Conservation (phyloP, 1,140 invertebrate species). For the Calycopis cecrops region DNA sequence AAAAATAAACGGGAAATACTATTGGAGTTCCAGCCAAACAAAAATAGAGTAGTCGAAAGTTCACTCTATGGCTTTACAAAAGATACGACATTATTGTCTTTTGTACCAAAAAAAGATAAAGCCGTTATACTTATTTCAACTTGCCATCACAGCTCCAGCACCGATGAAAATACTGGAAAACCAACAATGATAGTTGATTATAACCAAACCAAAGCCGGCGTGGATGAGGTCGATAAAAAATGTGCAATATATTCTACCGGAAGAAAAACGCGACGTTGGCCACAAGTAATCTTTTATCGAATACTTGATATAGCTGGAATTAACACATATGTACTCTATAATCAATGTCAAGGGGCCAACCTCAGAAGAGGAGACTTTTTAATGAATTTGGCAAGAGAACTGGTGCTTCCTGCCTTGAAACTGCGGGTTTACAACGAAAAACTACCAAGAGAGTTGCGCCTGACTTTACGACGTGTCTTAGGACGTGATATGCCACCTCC, state of each 20-base stretch:
- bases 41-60: too few species aligned
- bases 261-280: constrained; percentile 16
- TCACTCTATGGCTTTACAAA: constrained; percentile 35
- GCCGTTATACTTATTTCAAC: constrained; percentile 25
- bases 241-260: constrained; percentile 23
- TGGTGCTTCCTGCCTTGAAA: constrained; percentile 22
- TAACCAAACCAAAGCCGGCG: constrained; percentile 19
- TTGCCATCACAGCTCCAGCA: constrained; percentile 26
- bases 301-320: constrained; percentile 22
- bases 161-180: constrained; percentile 25
- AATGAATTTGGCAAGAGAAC: constrained; percentile 17
- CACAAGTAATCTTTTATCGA: constrained; percentile 21
- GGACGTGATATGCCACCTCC: too few species aligned
- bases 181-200: constrained; percentile 25
- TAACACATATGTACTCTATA: constrained; percentile 22
- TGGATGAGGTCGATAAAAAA: constrained; percentile 20
- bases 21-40: too few species aligned
- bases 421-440: constrained; percentile 20
- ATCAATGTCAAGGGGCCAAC: constrained; percentile 15
- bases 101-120: constrained; percentile 28
- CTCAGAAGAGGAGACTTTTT: constrained; percentile 20
- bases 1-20: constrained; percentile 9
- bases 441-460: constrained; percentile 23
- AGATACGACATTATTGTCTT: constrained; percentile 30
- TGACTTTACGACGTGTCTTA: too few species aligned